Evolutionary conservation across 2,797 vertebrate species (phyloP).

Genomic region (Hemitrygon akajei): DNA sequence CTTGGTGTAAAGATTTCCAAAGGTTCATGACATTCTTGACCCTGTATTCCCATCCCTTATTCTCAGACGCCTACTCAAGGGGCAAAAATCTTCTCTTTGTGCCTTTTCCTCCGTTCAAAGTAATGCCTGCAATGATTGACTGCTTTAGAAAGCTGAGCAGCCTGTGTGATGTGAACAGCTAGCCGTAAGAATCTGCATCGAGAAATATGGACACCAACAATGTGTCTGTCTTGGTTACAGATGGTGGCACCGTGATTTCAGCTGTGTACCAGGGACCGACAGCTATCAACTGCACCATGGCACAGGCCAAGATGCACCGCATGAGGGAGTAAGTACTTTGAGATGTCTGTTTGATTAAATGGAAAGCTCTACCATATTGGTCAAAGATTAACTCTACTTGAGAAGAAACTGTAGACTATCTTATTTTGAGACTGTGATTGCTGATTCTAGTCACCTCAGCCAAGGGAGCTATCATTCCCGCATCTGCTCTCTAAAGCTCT

Average conservation of each 20-base stretch:
- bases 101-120: conserved; percentile 49
- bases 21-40: too few relatives aligned
- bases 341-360: background rate
- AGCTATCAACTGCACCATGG: conserved; percentile 50
- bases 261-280: conserved; percentile 43
- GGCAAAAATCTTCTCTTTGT: too few relatives aligned
- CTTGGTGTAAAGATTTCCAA: too few relatives aligned
- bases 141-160: conserved; percentile 43
- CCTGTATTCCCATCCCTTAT: too few relatives aligned
- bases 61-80: too few relatives aligned
- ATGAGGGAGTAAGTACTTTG: conserved; percentile 62
- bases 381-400: background rate
- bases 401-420: too few relatives aligned
- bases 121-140: conserved; percentile 40
- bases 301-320: conserved; percentile 52
- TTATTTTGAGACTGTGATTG: too few relatives aligned
- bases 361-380: background rate
- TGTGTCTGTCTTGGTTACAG: conserved; percentile 58
- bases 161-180: conserved; percentile 41
- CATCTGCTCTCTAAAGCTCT: too few relatives aligned
- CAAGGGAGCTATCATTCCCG: too few relatives aligned
- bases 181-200: conserved; percentile 44
- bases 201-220: conserved; percentile 46
- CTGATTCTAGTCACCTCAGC: too few relatives aligned
- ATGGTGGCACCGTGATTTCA: conserved; percentile 47